phyloP scores from a whole-genome alignment of 92 coral and sea anemone genomes.

The Meandrina meandrites region DNA sequence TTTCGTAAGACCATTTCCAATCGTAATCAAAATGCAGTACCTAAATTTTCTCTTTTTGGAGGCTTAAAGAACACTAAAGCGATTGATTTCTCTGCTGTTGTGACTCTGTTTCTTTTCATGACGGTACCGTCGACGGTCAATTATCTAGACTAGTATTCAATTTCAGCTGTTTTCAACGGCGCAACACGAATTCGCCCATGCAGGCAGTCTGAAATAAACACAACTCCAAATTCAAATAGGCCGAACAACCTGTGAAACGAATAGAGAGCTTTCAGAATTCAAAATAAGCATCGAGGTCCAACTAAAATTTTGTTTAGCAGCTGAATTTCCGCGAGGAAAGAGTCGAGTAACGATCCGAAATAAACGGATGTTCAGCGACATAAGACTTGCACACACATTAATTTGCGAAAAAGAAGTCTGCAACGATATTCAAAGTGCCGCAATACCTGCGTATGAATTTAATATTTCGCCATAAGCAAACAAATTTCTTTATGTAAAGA shows the following conservation, averaged over 20 bases:
- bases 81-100: neutral
- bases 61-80: neutral
- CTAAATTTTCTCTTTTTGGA: neutral
- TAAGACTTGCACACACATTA: neutral
- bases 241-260: slow-evolving; percentile 2
- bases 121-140: neutral
- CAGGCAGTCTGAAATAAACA: neutral
- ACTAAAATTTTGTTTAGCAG: neutral
- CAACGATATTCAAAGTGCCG: neutral
- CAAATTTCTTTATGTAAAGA: slow-evolving; percentile 30
- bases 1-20: neutral
- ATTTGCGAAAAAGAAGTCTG: neutral
- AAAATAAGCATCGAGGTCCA: slow-evolving; percentile 7
- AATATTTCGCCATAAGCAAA: slow-evolving; percentile 11
- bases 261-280: neutral
- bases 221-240: neutral
- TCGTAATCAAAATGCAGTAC: neutral
- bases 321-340: slow-evolving; percentile 13
- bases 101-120: slow-evolving; percentile 2
- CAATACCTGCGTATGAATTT: neutral
- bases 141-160: slow-evolving; percentile 6
- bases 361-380: neutral
- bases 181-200: slow-evolving; percentile 2
- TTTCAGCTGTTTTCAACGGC: slow-evolving; percentile 39
- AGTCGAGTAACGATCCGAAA: neutral